Evolutionary conservation across 2,888 invertebrate genomes (phyloP), one percentile per base, ranked within the genome.

Genomic region (Pollenia griseotomentosa): DNA sequence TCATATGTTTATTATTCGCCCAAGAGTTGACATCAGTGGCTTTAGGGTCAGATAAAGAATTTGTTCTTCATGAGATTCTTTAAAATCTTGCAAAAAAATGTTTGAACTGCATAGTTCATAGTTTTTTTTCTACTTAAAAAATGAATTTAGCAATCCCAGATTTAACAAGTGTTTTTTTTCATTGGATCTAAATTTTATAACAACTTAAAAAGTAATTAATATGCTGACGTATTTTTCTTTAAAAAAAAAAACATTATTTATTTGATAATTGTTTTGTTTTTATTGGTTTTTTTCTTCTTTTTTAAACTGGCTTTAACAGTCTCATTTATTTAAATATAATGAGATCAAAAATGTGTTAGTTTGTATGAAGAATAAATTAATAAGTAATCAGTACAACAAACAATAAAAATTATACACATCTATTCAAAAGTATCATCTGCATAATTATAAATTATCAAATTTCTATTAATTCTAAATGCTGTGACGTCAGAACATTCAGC

Each of bases 401-500:
- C 16, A 33, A 33, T 33, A n/a, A 53, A 33, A 65, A 16, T 44
- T 10, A 6, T 10, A 44, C 33, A 48, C 19, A 19, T 44, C 42
- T 53, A 63, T 63, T 59, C 9, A 53, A 53, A 53, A 51, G 44
- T 66, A 55, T 46, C 16, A 75, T 44, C 44, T 23, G 44, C 46
- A 53, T 65, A 53, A 42, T 42, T 75, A 74, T 63, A 51, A 77
- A 77, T 55, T 66, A 66, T 66, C n/a, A 65, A 53, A 66, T 65
- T 66, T 33, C 53, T 12, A 66, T 53, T 48, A 23, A 48, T 9
- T 55, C n/a, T n/a, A 19, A 16, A 33, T n/a, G n/a, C 16, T 33
- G 19, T 78, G 78, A 65, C 80, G 80, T 80, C 63, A 71, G 46
- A 80, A 23, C 53, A 40, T 70, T 63, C 11, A 68, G 51, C 2